These are phyloP conservation scores for Mesoclemmys tuberculata DNA, from an alignment of 2,113 vertebrate species.

Conservation along the genomic window DNA sequence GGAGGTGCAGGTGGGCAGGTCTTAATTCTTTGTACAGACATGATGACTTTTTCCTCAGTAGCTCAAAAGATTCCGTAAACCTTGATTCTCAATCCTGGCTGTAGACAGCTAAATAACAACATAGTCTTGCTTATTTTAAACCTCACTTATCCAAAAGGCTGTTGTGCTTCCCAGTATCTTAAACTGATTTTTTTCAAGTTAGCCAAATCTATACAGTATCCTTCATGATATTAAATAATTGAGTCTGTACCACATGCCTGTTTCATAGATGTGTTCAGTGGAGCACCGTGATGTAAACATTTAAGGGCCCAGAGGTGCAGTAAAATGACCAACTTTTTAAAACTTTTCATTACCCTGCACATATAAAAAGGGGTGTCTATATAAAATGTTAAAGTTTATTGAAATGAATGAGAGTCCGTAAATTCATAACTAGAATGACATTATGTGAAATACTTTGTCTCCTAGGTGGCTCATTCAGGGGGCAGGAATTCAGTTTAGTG, in stretches of 20 bases:
- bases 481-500: background rate
- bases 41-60: background rate
- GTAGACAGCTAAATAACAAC: background rate
- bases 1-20: background rate
- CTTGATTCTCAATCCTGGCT: background rate
- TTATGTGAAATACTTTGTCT: background rate
- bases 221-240: background rate
- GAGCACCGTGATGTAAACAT: rapidly evolving
- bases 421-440: background rate
- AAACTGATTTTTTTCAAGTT: background rate
- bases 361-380: background rate
- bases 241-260: rapidly evolving
- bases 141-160: background rate
- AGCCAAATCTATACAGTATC: background rate
- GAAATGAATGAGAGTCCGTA: background rate
- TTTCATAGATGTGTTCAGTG: background rate
- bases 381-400: background rate
- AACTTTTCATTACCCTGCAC: background rate
- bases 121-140: background rate
- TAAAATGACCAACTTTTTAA: background rate
- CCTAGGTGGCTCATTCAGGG: background rate
- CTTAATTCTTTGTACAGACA: background rate
- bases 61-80: background rate
- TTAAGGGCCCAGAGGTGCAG: background rate
- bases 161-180: background rate